Percentiles rank a stretch among this genome's conserved stretches.
Conservation (phyloP, 2,888 invertebrate genomes). For the Spilarctia lutea region DNA sequence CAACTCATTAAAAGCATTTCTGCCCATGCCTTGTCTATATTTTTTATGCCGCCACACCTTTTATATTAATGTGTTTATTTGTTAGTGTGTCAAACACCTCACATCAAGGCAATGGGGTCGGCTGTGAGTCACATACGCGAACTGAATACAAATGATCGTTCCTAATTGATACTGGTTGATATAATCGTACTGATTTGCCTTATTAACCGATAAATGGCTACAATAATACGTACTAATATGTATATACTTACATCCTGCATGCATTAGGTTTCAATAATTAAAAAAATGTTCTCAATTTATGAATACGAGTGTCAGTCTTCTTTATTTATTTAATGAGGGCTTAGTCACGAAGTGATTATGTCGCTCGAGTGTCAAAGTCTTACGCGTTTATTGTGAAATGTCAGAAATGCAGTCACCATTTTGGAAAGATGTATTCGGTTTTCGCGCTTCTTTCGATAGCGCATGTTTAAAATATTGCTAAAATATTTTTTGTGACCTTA, state of each 20-base stretch:
- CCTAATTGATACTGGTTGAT: conserved; percentile 10
- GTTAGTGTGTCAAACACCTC: conserved; percentile 37
- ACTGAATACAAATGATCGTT: conserved; percentile 26
- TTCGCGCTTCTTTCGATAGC: not conserved
- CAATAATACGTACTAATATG: not conserved
- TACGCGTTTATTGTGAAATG: not conserved
- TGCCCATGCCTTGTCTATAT: conserved; percentile 2
- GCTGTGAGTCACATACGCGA: conserved; percentile 24
- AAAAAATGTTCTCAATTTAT: not conserved
- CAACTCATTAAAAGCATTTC: conserved; percentile 9
- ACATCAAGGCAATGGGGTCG: conserved; percentile 25
- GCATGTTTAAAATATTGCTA: not conserved
- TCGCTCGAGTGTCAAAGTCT: not conserved
- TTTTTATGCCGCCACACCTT: conserved; percentile 17
- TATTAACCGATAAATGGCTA: not conserved
- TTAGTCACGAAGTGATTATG: too few species aligned
- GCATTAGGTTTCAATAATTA: not conserved
- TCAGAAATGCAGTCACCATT: not conserved
- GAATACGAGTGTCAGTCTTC: too few species aligned
- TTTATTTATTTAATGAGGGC: too few species aligned
- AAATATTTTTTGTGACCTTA: too few species aligned
- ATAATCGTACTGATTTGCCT: not conserved
- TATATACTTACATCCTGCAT: not conserved
- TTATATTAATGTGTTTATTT: conserved; percentile 21
- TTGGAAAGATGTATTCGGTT: not conserved